These are phyloP conservation scores for Drosophila paramelanica DNA, from an alignment of 2,888 invertebrate genomes.

Conservation along the genomic window DNA sequence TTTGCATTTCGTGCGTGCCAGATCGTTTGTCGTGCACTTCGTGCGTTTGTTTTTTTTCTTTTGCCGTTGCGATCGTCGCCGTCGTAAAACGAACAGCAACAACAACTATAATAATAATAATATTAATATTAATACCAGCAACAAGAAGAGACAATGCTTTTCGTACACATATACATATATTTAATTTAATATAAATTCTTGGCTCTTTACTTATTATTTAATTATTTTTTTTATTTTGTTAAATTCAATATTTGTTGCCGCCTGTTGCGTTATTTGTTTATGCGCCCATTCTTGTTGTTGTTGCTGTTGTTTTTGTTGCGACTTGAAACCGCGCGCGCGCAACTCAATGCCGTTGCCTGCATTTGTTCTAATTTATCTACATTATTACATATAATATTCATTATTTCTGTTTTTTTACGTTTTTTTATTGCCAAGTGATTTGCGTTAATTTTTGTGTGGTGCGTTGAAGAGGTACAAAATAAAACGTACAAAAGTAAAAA, in stretches of 20 bases:
- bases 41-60: conserved; percentile 36
- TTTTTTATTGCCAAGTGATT: conserved; percentile 18
- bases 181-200: conserved; percentile 43
- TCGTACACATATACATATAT: conserved; percentile 16
- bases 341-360: conserved; percentile 36
- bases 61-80: conserved; percentile 13
- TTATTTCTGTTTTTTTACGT: not conserved
- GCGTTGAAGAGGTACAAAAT: conserved; percentile 12
- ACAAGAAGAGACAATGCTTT: conserved; percentile 22
- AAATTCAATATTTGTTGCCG: conserved; percentile 42
- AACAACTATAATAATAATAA: conserved; percentile 7
- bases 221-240: conserved; percentile 23
- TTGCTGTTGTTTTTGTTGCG: conserved; percentile 4
- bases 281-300: conserved; percentile 19
- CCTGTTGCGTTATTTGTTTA: conserved; percentile 27
- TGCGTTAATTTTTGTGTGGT: conserved; percentile 11
- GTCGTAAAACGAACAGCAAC: conserved; percentile 22
- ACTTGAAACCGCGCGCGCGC: conserved; percentile 54
- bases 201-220: conserved; percentile 19
- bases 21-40: conserved; percentile 61
- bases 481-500: conserved; percentile 14
- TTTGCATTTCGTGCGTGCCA: conserved; percentile 72
- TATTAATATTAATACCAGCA: conserved; percentile 19
- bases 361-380: conserved; percentile 21
- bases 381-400: conserved; percentile 9